These are phyloP conservation scores for Pseudochirops cupreus DNA, from an alignment of 2,797 vertebrate genomes.

Conservation along the genomic window DNA sequence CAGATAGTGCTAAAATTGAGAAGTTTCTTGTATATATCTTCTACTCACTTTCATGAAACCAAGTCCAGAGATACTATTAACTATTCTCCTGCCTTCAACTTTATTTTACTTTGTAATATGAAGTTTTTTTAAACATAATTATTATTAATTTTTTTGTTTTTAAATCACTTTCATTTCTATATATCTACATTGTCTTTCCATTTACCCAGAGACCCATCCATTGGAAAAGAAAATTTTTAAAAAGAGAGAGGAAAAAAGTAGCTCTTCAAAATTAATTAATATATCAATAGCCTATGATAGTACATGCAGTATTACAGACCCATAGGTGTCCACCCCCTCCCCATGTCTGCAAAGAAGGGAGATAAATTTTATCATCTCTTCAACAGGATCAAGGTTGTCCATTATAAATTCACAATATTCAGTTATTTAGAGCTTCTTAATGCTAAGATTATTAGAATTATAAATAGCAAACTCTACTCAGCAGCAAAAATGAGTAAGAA, in stretches of 20 bases:
- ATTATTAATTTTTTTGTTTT: not conserved
- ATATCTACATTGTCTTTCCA: not conserved
- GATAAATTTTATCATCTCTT: not conserved
- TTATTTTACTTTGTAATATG: not conserved
- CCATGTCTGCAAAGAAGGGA: not conserved
- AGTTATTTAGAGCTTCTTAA: not conserved
- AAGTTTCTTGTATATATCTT: not conserved
- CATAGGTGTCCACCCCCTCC: not conserved
- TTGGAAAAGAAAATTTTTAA: not conserved
- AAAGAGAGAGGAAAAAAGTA: not conserved
- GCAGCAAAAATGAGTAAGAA: not conserved
- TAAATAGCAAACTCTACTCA: not conserved
- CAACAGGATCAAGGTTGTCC: not conserved
- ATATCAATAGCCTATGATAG: not conserved
- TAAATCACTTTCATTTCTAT: not conserved
- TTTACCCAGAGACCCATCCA: not conserved
- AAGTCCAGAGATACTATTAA: not conserved
- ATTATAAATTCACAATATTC: not conserved
- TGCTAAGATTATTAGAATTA: constrained; percentile 9
- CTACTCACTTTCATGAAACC: not conserved
- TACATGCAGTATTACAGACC: not conserved
- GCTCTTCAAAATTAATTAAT: not conserved
- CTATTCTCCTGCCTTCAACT: not conserved
- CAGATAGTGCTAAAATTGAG: constrained; percentile 45
- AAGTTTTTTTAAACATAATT: not conserved